Base-by-base conservation (phyloP, 2,797 vertebrate species). In the Anguilla marmorata region DNA sequence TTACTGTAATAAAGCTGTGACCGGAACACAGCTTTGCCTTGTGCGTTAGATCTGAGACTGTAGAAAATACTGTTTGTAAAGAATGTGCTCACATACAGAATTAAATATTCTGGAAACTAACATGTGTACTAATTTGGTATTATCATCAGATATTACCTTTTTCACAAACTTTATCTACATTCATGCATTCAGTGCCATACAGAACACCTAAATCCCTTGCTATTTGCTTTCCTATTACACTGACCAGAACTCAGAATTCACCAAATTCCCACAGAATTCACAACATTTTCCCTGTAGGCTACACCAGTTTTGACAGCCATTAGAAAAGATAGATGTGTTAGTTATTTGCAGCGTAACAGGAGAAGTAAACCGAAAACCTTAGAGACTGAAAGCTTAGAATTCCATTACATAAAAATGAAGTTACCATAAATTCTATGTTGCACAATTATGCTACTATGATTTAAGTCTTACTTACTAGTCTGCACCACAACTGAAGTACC, bases 51-150 rank as follows among this genome's bases (percentile, higher is more conserved):
- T 45, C 3, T 45, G 41, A 45, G 41, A 45, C 41, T 45, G 41
- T 45, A 45, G 41, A 45, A 45, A 45, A 45, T 45, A 45, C 3
- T 45, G 41, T 45, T 45, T 45, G 0, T 69, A 14, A 52, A 52
- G 50, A 24, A 27, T 69, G 24, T 69, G 69, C 48, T 19, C 24
- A 56, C 41, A 79, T 52, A 3, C 85, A 90, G 88, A 88, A 88
- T 88, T 87, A 87, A 63, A 72, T 33, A 66, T 74, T 2, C 5
- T 91, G 80, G 11, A 82, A 87, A 72, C 90, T 60, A 4, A 45
- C 88, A 89, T 30, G 83, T 90, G 14, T 85, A 85, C 54, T 86
- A 54, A 85, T 83, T 86, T 14, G 88, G 90, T 60, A 88, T 86
- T 19, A 89, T 12, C 37, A 90, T 90, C 76, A 87, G 48, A 12